Evolutionary conservation across 1,140 invertebrate species (phyloP), one percentile per base, ranked within the genome.

Genomic region (Drosophila subpulchrella): DNA sequence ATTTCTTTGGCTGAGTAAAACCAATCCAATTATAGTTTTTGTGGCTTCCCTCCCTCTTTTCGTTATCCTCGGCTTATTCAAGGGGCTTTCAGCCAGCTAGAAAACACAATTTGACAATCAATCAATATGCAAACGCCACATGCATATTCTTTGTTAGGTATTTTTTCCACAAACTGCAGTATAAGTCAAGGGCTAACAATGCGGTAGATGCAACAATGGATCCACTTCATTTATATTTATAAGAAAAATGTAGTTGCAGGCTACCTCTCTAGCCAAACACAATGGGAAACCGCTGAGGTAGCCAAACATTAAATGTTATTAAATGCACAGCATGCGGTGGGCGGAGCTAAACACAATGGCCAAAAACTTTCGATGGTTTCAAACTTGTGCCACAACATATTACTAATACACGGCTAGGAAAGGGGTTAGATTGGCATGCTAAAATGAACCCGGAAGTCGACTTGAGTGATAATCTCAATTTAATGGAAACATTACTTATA

Each of bases 241-340:
- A 86, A 72, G 68, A 65, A 47, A 65, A 36, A 32, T 30, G 12
- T 41, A 58, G 48, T 34, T 42, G 48, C 41, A 30, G 30, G 11
- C 15, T 50, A 39, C 53, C 47, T 12, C 42, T 10, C 32, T 13
- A 42, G n/a, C 20, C 30, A 56, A 47, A 65, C 46, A 85, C 73
- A 78, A 75, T 77, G 56, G 60, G 47, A 61, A 71, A 63, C 55
- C 83, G 62, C 77, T 71, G 66, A 71, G 50, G 48, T 83, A 70
- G 72, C 46, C 84, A 86, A 86, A 88, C 75, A 86, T 72, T 73
- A 79, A 83, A 79, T 79, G 78, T 85, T 85, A 78, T 85, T 85
- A 85, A 88, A 88, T 85, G 82, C 78, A 88, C 68, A 88, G 66
- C 59, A 82, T 71, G 68, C 42, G 79, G 58, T 42, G 44, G 41